Conservation (phyloP, 2,113 vertebrate genomes). For the Balaeniceps rex region DNA sequence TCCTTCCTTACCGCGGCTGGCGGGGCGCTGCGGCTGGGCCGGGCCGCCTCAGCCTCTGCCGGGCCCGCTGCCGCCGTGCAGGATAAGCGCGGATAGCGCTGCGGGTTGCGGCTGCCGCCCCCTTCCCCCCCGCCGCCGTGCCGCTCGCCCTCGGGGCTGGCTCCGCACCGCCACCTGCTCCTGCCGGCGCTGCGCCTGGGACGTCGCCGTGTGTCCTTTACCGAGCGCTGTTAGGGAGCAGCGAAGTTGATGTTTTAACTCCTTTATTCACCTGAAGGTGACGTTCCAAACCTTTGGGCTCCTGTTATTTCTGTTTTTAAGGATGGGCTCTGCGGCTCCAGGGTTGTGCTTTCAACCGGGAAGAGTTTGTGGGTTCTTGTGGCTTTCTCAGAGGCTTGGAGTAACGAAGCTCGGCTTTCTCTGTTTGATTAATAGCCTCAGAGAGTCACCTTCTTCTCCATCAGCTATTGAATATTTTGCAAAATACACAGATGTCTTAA, state of each 20-base stretch:
- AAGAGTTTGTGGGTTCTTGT: background rate
- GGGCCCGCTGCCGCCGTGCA: too few species aligned
- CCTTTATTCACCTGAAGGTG: background rate
- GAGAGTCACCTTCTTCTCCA: background rate
- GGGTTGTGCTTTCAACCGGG: fast-evolving
- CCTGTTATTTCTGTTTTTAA: fast-evolving
- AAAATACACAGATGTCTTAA: background rate
- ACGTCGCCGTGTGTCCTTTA: fast-evolving
- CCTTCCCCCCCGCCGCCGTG: too few species aligned
- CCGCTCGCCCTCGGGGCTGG: too few species aligned
- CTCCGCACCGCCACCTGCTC: background rate
- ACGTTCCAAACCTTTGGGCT: too few species aligned
- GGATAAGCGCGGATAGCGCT: too few species aligned
- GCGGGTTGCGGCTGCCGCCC: background rate
- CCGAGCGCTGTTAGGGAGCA: fast-evolving
- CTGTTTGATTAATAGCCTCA: too few species aligned
- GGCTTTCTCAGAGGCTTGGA: background rate
- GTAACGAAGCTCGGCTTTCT: background rate
- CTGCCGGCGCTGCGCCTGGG: too few species aligned
- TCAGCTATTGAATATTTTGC: background rate
- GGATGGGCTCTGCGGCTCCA: fast-evolving
- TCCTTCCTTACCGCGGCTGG: background rate
- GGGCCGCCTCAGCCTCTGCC: background rate
- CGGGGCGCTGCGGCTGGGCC: too few species aligned
- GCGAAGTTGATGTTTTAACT: fast-evolving